phyloP scores from a whole-genome alignment of 2,797 vertebrate species.

The Lacerta agilis region DNA sequence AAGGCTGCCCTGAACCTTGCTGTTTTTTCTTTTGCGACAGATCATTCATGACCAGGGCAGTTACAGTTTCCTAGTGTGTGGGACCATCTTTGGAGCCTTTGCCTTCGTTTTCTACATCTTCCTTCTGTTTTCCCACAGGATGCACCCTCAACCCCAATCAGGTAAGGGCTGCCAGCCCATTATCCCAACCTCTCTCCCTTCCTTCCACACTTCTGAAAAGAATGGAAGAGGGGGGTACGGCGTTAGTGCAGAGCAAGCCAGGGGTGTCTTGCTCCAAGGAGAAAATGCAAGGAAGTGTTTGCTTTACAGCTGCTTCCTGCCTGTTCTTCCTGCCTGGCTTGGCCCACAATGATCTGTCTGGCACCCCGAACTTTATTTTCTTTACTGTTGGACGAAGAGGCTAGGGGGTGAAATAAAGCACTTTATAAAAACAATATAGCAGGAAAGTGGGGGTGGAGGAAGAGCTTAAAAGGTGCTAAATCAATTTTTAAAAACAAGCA shows the following conservation, averaged over 20 bases:
- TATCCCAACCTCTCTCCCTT: neutral
- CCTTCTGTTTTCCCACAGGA: conserved; percentile 84
- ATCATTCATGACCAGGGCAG: conserved; percentile 88
- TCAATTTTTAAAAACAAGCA: neutral
- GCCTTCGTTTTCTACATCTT: conserved; percentile 84
- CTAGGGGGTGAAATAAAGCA: conserved; percentile 11
- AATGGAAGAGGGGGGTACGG: conserved; percentile 24
- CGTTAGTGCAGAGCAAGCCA: neutral
- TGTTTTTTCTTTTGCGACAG: conserved; percentile 71
- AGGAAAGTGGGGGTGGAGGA: neutral
- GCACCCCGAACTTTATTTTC: conserved; percentile 5
- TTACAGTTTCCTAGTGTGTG: conserved; percentile 89
- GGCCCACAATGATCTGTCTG: conserved; percentile 63
- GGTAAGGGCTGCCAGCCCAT: conserved; percentile 75
- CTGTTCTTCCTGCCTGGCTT: conserved; percentile 72
- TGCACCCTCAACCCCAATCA: conserved; percentile 80
- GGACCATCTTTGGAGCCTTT: conserved; percentile 84
- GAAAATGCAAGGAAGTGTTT: conserved; percentile 79
- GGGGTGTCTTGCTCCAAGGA: conserved; percentile 41
- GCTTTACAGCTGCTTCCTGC: conserved; percentile 75
- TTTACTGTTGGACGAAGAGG: conserved; percentile 47
- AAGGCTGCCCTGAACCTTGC: neutral
- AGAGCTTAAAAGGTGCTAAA: neutral
- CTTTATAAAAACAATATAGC: too few relatives aligned
- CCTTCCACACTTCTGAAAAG: conserved; percentile 17